phyloP scores from a whole-genome alignment of 2,113 vertebrate species.

The Pomatorhinus ruficollis region DNA sequence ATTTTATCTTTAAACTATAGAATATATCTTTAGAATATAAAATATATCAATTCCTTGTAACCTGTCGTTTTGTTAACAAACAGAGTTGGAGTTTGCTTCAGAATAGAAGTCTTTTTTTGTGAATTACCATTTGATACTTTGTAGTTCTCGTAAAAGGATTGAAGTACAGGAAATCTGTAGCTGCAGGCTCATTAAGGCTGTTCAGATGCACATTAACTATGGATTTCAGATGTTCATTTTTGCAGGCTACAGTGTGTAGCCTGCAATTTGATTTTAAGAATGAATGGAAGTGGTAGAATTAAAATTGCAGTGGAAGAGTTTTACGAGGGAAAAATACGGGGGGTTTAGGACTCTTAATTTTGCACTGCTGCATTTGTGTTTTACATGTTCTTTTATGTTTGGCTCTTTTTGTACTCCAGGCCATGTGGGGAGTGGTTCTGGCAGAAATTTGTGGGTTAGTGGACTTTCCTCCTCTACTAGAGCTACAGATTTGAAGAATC shows the following conservation, averaged over 20 bases:
- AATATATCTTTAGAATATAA: no score
- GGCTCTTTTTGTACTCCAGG: slow-evolving; percentile 31
- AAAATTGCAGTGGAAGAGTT: neutral
- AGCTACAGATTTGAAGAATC: slow-evolving; percentile 94
- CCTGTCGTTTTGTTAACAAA: neutral
- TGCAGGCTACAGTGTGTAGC: neutral
- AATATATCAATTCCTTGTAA: neutral
- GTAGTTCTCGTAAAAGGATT: neutral
- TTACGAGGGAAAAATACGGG: neutral
- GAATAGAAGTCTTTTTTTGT: accelerated
- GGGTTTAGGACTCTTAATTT: neutral
- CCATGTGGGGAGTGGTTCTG: slow-evolving; percentile 66
- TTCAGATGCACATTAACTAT: accelerated
- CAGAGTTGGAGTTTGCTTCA: accelerated
- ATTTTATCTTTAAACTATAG: neutral
- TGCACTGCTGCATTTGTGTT: neutral
- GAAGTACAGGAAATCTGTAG: neutral
- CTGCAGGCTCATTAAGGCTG: neutral
- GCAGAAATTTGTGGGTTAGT: slow-evolving; percentile 95
- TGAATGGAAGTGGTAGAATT: neutral
- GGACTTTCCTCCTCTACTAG: slow-evolving; percentile 93
- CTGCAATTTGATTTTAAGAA: neutral
- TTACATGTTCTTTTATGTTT: neutral
- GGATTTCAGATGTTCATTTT: neutral
- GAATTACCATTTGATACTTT: neutral